Conservation (phyloP, 2,888 invertebrate species). For the Heliconius aoede region DNA sequence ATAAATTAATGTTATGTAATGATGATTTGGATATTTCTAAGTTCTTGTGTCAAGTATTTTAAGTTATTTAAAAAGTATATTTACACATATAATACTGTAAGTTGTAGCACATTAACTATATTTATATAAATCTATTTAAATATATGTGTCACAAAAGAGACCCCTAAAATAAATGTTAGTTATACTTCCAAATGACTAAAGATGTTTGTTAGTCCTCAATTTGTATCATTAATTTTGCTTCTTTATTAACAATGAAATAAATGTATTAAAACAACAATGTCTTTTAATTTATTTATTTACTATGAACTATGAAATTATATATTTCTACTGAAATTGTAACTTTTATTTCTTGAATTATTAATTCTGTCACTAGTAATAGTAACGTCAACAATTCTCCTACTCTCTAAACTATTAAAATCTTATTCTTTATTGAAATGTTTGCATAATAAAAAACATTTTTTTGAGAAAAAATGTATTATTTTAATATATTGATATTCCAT, state of each 20-base stretch:
- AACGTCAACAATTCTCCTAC: background rate
- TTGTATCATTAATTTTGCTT: constrained; percentile 23
- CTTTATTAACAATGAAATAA: constrained; percentile 28
- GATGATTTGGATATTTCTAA: background rate
- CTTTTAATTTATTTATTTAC: background rate
- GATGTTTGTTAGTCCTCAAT: constrained; percentile 14
- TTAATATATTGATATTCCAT: background rate
- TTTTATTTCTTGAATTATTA: background rate
- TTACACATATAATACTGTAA: background rate
- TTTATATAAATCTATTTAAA: background rate
- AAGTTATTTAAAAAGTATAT: background rate
- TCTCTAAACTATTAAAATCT: too few species aligned
- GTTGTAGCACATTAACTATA: constrained; percentile 14
- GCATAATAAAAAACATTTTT: background rate
- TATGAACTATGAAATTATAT: too few species aligned
- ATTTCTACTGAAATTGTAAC: background rate
- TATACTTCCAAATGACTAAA: background rate
- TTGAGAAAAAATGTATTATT: background rate
- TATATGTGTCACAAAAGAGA: background rate
- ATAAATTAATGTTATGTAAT: background rate
- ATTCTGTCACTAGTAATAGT: background rate
- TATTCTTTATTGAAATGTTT: too few species aligned
- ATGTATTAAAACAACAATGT: constrained; percentile 1
- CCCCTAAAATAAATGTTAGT: background rate
- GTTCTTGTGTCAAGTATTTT: background rate